Evolutionary conservation across 92 coral and sea anemone species (phyloP).

Genomic region (Metridium senile): DNA sequence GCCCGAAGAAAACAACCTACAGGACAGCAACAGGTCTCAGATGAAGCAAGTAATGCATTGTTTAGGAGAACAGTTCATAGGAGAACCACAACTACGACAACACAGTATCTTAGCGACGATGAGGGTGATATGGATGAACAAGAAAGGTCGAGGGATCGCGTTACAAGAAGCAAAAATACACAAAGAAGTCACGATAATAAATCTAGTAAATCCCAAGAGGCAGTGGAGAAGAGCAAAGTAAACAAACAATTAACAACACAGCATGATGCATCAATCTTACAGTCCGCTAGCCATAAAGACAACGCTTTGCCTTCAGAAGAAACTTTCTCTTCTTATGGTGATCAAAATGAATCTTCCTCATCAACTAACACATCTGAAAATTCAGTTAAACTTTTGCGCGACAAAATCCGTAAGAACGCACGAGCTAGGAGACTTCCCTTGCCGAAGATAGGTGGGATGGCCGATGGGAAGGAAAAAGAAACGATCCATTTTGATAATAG

Average conservation of each 20-base stretch:
- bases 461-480: neutral
- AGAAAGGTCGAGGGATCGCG: slow-evolving; percentile 18
- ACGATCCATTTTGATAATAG: neutral
- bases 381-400: slow-evolving; percentile 34
- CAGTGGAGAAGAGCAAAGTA: neutral
- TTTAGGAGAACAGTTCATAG: neutral
- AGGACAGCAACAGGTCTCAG: neutral
- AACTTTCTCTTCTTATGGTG: slow-evolving; percentile 33
- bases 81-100: slow-evolving; percentile 7
- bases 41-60: neutral
- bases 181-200: slow-evolving; percentile 8
- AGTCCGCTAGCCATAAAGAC: neutral
- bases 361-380: neutral
- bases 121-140: slow-evolving; percentile 11
- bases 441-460: neutral
- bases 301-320: slow-evolving; percentile 20
- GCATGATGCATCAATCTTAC: neutral
- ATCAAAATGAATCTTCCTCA: neutral
- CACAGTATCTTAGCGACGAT: slow-evolving; percentile 14
- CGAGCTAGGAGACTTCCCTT: slow-evolving; percentile 12
- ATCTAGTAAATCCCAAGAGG: neutral
- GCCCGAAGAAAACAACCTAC: neutral
- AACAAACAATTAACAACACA: neutral
- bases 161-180: neutral
- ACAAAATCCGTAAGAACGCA: slow-evolving; percentile 28